Evolutionary conservation across 2,113 vertebrate genomes (phyloP), one percentile per base, ranked within the genome.

Genomic region (Vulpes ferrilata): DNA sequence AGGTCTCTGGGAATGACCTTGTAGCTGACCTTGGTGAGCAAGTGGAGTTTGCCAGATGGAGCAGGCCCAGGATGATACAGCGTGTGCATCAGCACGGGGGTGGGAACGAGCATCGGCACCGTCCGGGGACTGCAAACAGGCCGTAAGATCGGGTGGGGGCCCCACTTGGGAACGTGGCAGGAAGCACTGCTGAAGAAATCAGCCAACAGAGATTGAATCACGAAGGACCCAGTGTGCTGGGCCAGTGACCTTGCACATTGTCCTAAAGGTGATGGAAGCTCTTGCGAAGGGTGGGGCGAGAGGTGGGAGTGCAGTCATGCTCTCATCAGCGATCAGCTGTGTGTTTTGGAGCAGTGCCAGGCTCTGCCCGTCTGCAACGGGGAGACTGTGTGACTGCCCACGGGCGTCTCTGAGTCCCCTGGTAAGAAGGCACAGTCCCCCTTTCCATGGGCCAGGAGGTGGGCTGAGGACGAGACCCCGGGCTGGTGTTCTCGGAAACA

Each of bases 211-310:
- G 43, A 30, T 62, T 6, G 48, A 48, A 7, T 71, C 53, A 22
- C 12, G 22, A 80, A 76, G 80, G 35, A 13, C 74, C 43, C 7
- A 5, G 7, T 25, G 7, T 1, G 20, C 27, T 64, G 85, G 23
- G n/a, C 62, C 35, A 11, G 17, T 43, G 83, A 85, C 79, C 96
- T 90, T 92, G 95, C 57, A 23, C 64, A 67, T 59, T 20, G 25
- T 35, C 53, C 30, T 64, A 10, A 23, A 59, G n/a, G 57, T 6
- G 17, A 48, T 2, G 4, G 6, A 25, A 59, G 62, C 27, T 27
- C 57, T 78, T 2, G 23, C 0, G 6, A 38, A 48, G 27, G 0
- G 38, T 27, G 3, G 27, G 59, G 5, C 30, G 27, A 5, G 27
- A 6, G 59, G 13, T 11, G 16, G 25, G 17, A 53, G 48, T 10